Conservation (phyloP, 53 echinoderm and acorn worm genomes). For the Zoroaster sp. region DNA sequence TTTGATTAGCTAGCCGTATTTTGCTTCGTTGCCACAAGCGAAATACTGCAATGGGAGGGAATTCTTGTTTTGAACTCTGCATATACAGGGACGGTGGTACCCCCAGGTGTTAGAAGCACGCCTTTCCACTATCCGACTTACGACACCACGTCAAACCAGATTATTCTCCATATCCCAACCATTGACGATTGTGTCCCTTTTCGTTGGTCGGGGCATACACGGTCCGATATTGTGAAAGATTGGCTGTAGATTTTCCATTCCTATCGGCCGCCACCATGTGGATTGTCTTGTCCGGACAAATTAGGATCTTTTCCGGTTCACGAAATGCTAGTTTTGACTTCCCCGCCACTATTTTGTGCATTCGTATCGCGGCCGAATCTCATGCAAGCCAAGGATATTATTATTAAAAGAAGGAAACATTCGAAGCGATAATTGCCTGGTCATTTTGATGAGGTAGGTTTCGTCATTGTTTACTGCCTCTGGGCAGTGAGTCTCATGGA, state of each 20-base stretch:
- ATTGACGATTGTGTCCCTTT: not conserved
- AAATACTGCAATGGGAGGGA: not conserved
- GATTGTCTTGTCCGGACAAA: conserved; percentile 46
- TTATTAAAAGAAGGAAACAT: not conserved
- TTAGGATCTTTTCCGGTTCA: conserved; percentile 49
- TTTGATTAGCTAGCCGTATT: conserved; percentile 6
- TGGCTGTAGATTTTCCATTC: not conserved
- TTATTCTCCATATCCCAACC: not conserved
- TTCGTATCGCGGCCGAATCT: not conserved
- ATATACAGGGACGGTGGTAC: not conserved
- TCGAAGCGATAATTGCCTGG: conserved; percentile 16
- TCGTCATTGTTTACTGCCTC: conserved; percentile 9
- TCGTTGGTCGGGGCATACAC: not conserved
- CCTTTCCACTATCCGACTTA: conserved; percentile 20
- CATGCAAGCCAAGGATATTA: not conserved
- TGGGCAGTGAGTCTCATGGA: not conserved
- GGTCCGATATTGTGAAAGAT: conserved; percentile 1
- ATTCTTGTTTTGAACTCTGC: not conserved
- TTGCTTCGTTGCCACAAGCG: conserved; percentile 9
- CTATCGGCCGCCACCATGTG: not conserved
- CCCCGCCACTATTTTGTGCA: not conserved
- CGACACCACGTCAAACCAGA: conserved; percentile 30
- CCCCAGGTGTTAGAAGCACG: conserved; percentile 46
- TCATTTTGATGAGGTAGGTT: conserved; percentile 44
- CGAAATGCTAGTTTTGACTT: conserved; percentile 39